Evolutionary conservation across 2,797 vertebrate species (phyloP).

Genomic region (Heliangelus exortis): DNA sequence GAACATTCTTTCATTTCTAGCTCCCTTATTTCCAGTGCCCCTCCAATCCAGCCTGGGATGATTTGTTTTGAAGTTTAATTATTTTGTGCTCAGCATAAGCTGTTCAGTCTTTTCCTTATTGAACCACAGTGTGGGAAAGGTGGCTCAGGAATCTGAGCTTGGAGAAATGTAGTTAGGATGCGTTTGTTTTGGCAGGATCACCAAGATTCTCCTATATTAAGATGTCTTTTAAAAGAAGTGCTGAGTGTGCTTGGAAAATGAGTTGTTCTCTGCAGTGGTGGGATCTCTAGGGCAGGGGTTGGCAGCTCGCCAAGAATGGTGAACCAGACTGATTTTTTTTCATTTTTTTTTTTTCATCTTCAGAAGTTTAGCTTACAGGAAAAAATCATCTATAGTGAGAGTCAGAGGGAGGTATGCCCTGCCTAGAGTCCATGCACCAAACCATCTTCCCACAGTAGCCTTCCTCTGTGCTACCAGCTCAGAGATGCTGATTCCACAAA

Average conservation of each 20-base stretch:
- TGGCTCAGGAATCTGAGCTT: neutral
- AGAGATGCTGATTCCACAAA: neutral
- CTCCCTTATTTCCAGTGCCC: neutral
- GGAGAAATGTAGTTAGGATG: neutral
- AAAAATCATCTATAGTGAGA: neutral
- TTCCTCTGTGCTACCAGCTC: neutral
- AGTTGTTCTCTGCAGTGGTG: neutral
- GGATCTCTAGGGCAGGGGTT: neutral
- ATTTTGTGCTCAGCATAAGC: neutral
- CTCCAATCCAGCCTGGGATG: neutral
- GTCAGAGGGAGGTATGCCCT: neutral
- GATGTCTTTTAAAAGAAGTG: neutral
- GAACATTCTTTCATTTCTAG: neutral
- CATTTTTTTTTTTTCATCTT: neutral
- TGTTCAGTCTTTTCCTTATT: neutral
- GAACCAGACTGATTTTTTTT: neutral
- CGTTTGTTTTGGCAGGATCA: neutral
- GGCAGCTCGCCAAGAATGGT: neutral
- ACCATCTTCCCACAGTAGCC: neutral
- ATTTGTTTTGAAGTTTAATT: neutral
- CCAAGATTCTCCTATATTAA: neutral
- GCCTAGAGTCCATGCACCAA: neutral
- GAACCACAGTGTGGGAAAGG: conserved; percentile 28
- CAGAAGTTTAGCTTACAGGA: neutral
- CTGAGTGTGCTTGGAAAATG: neutral